Conservation (phyloP, 1,140 invertebrate species). For the Caenorhabditis inopinata region DNA sequence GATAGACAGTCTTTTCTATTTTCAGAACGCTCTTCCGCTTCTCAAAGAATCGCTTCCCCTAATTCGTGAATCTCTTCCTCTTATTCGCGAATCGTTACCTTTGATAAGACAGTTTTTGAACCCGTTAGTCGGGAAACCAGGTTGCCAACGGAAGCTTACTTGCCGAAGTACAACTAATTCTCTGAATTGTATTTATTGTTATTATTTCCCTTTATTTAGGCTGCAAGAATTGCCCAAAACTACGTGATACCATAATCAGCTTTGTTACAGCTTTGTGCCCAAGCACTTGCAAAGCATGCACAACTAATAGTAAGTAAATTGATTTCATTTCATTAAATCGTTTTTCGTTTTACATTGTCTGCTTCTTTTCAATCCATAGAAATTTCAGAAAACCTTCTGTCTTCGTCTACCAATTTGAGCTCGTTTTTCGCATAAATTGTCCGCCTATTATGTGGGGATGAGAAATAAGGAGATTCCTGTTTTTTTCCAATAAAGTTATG, state of each 20-base stretch:
- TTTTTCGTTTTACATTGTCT: no score
- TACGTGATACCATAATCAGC: not conserved
- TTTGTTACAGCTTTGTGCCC: slow-evolving; percentile 25
- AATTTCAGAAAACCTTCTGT: not conserved
- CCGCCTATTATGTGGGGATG: no score
- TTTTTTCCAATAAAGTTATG: not conserved
- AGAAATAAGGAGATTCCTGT: not conserved
- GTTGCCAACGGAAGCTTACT: slow-evolving; percentile 18
- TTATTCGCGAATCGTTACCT: slow-evolving; percentile 26
- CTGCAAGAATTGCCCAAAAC: slow-evolving; percentile 36
- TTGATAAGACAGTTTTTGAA: slow-evolving; percentile 29
- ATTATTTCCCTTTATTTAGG: not conserved
- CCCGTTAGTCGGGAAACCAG: slow-evolving; percentile 15
- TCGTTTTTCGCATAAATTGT: not conserved
- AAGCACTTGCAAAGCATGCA: slow-evolving; percentile 20
- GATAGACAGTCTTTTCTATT: no score
- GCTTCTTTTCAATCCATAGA: not conserved
- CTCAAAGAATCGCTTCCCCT: slow-evolving; percentile 38
- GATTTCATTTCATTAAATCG: no score
- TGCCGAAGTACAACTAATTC: not conserved
- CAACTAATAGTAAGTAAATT: not conserved
- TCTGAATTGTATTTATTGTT: not conserved
- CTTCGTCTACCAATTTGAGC: not conserved
- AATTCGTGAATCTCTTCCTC: slow-evolving; percentile 34
- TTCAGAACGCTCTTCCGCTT: slow-evolving; percentile 34